Conservation (phyloP, 2,113 vertebrate genomes). For the Scomber colias region DNA sequence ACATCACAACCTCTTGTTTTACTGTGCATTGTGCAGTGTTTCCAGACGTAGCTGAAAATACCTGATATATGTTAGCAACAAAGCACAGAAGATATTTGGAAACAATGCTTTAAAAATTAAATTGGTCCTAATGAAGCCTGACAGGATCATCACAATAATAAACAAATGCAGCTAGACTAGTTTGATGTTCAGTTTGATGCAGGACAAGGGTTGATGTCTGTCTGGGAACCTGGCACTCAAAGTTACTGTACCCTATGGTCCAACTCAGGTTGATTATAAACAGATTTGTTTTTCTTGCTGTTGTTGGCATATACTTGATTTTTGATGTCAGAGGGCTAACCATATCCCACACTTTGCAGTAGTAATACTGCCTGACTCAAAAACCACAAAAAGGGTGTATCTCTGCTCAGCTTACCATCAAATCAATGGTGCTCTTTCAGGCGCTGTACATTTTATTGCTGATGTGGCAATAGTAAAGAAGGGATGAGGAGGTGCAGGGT, state of each 20-base stretch:
- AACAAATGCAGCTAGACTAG: background rate
- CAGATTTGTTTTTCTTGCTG: too few relatives aligned
- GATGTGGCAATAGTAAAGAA: conserved; percentile 53
- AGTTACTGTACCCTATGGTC: background rate
- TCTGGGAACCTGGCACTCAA: background rate
- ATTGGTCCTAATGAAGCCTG: background rate
- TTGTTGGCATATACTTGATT: background rate
- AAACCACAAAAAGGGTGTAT: conserved; percentile 52
- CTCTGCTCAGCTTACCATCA: conserved; percentile 24
- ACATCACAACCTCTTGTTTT: conserved; percentile 26
- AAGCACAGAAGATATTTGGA: background rate
- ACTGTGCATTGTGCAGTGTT: background rate
- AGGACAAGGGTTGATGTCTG: background rate
- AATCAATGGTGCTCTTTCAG: conserved; percentile 45
- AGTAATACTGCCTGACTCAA: conserved; percentile 21
- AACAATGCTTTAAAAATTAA: background rate
- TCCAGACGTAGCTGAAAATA: background rate
- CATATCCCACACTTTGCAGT: conserved; percentile 5
- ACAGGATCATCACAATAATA: background rate
- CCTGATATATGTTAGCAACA: background rate
- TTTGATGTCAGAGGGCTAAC: conserved; percentile 25
- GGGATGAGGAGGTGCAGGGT: conserved; percentile 4
- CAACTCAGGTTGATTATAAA: background rate
- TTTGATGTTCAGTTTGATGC: background rate
- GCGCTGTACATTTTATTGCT: conserved; percentile 45